Evolutionary conservation across 1,140 invertebrate genomes (phyloP).

Genomic region (Thrips palmi): DNA sequence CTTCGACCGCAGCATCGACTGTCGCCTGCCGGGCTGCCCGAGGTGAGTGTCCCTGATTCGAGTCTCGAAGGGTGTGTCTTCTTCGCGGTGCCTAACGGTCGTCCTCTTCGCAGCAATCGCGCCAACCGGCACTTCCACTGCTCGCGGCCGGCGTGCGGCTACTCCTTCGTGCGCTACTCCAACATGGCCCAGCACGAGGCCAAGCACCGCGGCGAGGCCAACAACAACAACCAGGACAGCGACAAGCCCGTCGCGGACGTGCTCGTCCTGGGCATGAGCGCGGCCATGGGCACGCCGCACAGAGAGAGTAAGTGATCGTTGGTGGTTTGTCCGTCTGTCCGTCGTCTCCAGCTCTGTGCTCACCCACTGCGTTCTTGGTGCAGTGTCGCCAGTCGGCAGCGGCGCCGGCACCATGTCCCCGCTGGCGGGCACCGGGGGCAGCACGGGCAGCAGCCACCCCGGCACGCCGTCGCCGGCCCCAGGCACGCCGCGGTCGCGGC

Average conservation of each 20-base stretch:
- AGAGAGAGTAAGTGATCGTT: too few relatives aligned
- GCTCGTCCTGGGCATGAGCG: too few relatives aligned
- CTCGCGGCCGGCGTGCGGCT: slow-evolving; percentile 48
- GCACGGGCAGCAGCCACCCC: too few relatives aligned
- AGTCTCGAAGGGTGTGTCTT: slow-evolving; percentile 4
- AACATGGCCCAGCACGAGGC: slow-evolving; percentile 56
- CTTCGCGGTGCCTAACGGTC: slow-evolving; percentile 11
- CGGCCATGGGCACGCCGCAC: too few relatives aligned
- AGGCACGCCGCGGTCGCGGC: too few relatives aligned
- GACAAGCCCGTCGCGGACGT: neutral
- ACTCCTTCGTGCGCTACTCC: slow-evolving; percentile 53
- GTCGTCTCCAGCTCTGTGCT: too few relatives aligned
- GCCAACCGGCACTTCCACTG: slow-evolving; percentile 62
- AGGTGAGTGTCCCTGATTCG: slow-evolving; percentile 20
- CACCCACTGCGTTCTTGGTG: too few relatives aligned
- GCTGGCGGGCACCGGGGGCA: too few relatives aligned
- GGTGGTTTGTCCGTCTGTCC: too few relatives aligned
- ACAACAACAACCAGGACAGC: slow-evolving; percentile 4
- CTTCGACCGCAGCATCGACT: slow-evolving; percentile 61
- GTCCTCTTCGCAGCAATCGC: slow-evolving; percentile 33
- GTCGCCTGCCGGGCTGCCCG: slow-evolving; percentile 43
- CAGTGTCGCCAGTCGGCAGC: too few relatives aligned
- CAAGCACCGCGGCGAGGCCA: slow-evolving; percentile 24
- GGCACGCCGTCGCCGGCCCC: too few relatives aligned
- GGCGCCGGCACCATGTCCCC: too few relatives aligned